A percentile compares a stretch with the other conserved stretches of the same genome.
These are phyloP conservation scores for Drosophila longiperda DNA, from an alignment of 2,888 invertebrate species.

Conservation along the genomic window DNA sequence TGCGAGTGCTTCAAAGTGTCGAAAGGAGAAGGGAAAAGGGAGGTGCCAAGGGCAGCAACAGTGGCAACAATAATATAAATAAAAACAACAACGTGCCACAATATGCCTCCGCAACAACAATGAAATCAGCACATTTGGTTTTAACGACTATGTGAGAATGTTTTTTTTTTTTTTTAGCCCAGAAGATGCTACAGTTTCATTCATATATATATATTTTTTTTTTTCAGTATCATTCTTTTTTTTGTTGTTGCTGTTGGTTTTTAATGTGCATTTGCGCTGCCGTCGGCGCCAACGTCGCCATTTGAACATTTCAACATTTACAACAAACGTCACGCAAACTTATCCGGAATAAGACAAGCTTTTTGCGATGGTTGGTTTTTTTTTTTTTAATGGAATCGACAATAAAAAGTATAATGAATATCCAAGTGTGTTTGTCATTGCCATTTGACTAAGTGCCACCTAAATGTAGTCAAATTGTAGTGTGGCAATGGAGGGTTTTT, in stretches of 20 bases:
- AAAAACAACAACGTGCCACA: constrained; percentile 51
- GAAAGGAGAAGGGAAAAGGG: background rate
- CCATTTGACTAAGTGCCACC: constrained; percentile 8
- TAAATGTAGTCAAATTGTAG: background rate
- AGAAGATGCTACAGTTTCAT: constrained; percentile 58
- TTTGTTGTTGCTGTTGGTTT: constrained; percentile 61
- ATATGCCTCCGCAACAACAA: constrained; percentile 56
- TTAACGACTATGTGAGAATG: constrained; percentile 73
- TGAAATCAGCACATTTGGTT: constrained; percentile 79
- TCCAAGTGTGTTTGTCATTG: constrained; percentile 28
- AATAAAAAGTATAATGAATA: constrained; percentile 51
- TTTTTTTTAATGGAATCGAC: constrained; percentile 38
- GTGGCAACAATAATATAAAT: constrained; percentile 56
- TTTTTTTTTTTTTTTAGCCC: constrained; percentile 10
- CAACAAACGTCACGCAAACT: constrained; percentile 61
- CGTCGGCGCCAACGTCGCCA: constrained; percentile 55
- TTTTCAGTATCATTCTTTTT: constrained; percentile 22
- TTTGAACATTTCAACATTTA: constrained; percentile 61
- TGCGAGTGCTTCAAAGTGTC: background rate
- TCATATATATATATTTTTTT: background rate
- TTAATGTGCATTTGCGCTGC: constrained; percentile 72
- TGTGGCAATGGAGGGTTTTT: background rate
- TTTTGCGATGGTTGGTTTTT: constrained; percentile 37
- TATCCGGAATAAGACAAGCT: constrained; percentile 23
- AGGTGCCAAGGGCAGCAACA: constrained; percentile 25